phyloP scores from a whole-genome alignment of 2,113 vertebrate genomes.

The Sterrhoptilus dennistouni region DNA sequence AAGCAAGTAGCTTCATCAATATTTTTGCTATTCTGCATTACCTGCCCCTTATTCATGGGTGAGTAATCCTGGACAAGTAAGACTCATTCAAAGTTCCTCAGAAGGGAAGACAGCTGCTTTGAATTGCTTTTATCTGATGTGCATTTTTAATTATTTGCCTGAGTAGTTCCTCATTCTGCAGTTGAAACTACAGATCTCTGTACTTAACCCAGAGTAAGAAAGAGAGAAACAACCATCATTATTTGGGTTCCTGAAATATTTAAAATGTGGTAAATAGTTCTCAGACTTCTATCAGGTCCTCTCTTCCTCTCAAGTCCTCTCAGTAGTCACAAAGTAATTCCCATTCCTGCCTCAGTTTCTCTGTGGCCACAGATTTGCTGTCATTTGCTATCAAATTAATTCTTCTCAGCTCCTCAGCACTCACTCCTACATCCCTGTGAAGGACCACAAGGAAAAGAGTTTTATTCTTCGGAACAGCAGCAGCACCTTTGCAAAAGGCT shows the following conservation, averaged over 20 bases:
- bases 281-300: neutral
- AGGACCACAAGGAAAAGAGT: neutral
- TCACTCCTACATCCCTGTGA: neutral
- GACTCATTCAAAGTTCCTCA: neutral
- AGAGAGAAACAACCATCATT: neutral
- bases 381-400: neutral
- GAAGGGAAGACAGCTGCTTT: neutral
- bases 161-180: neutral
- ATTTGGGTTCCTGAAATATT: neutral
- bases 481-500: neutral
- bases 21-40: neutral
- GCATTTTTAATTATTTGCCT: neutral
- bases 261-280: neutral
- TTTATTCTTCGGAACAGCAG: neutral
- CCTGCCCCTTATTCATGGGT: neutral
- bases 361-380: neutral
- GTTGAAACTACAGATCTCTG: neutral
- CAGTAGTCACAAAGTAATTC: neutral
- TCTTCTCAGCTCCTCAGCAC: rapidly evolving
- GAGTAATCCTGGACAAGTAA: neutral
- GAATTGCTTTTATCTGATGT: neutral
- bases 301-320: neutral
- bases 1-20: neutral
- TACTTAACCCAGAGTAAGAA: neutral
- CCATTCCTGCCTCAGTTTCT: neutral